These are phyloP conservation scores for Drosophila carrolli DNA, from an alignment of 1,140 invertebrate genomes.

Conservation along the genomic window DNA sequence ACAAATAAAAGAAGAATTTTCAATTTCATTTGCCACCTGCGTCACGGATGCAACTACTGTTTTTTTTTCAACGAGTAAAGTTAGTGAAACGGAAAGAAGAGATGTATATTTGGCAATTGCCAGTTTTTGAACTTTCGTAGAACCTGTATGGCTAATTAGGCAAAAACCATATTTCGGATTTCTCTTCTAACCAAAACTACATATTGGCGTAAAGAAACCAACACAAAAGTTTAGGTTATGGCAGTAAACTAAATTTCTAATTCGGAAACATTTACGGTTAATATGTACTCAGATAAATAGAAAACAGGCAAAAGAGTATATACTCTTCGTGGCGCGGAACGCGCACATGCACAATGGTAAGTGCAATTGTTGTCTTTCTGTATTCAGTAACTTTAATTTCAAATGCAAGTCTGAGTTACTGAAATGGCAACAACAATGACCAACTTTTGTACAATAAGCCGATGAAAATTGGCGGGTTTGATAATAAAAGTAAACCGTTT, in stretches of 20 bases:
- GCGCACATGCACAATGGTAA: background rate
- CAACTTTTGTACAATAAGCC: conserved; percentile 62
- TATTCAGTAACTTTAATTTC: conserved; percentile 38
- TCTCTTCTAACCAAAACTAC: no score
- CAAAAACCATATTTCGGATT: no score
- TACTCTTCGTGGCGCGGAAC: background rate
- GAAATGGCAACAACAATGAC: conserved; percentile 45
- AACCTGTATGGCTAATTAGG: no score
- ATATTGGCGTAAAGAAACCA: no score
- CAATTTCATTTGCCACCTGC: conserved; percentile 66
- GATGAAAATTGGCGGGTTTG: conserved; percentile 27
- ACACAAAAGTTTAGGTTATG: no score
- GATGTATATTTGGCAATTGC: background rate
- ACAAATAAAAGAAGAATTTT: conserved; percentile 47
- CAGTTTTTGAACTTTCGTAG: background rate
- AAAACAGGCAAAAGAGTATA: background rate
- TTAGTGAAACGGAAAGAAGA: conserved; percentile 17
- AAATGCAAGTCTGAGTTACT: conserved; percentile 51
- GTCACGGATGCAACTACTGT: conserved; percentile 42
- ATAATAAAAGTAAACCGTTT: conserved; percentile 36
- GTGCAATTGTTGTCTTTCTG: conserved; percentile 12
- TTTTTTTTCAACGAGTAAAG: conserved; percentile 38
- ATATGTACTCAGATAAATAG: no score
- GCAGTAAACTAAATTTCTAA: no score
- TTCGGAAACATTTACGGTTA: no score